Conservation (phyloP, 2,797 vertebrate species). For the Alcedo quadribrachys region DNA sequence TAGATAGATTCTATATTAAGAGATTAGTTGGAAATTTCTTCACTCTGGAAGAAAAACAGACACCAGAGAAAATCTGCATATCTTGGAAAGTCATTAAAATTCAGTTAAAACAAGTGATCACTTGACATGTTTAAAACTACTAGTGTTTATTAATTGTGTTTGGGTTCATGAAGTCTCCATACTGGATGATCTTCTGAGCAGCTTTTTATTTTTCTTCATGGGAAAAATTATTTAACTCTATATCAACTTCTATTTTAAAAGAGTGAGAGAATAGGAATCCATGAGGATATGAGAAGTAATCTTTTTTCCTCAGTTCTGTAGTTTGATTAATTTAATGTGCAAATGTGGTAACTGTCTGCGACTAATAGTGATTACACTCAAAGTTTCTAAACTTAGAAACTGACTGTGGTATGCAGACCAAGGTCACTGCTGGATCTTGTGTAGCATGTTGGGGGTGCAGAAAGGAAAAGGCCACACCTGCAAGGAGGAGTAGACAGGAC, state of each 20-base stretch:
- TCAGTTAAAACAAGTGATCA: neutral
- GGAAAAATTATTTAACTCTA: neutral
- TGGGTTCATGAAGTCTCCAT: neutral
- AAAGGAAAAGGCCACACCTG: too few species aligned
- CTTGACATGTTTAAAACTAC: neutral
- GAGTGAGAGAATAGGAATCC: neutral
- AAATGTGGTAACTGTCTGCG: neutral
- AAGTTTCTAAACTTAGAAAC: too few species aligned
- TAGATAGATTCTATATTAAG: constrained; percentile 29
- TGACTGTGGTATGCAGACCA: too few species aligned
- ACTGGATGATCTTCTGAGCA: neutral
- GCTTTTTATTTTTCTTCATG: neutral
- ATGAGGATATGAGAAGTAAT: neutral
- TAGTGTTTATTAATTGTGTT: neutral
- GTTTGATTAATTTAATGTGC: neutral
- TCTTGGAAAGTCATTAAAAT: neutral
- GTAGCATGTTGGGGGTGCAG: too few species aligned
- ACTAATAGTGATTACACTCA: too few species aligned
- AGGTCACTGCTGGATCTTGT: too few species aligned
- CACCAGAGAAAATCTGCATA: neutral
- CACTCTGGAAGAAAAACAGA: constrained; percentile 5
- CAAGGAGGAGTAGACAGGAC: too few species aligned
- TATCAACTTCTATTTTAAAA: neutral
- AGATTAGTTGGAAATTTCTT: constrained; percentile 27
- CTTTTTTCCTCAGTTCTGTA: neutral